phyloP scores from a whole-genome alignment of 2,113 vertebrate genomes.

The Gobio gobio region DNA sequence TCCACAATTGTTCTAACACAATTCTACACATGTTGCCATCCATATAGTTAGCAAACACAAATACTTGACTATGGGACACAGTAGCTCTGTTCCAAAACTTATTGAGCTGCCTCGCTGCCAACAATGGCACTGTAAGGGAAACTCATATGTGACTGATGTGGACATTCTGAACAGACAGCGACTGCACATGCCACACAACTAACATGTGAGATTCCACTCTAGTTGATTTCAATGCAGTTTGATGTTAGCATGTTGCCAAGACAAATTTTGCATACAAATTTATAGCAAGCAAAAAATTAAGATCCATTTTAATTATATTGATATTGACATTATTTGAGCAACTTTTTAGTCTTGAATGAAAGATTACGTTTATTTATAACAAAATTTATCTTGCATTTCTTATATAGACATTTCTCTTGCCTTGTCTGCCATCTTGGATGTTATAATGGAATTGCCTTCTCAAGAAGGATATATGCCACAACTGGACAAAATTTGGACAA shows the following conservation, averaged over 20 bases:
- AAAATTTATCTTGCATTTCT: too few species aligned
- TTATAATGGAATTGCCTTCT: too few species aligned
- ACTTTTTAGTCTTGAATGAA: too few species aligned
- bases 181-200: background rate
- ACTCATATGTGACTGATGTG: background rate
- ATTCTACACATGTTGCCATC: background rate
- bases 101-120: background rate
- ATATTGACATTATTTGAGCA: too few species aligned
- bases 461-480: too few species aligned
- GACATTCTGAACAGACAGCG: background rate
- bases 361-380: too few species aligned
- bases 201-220: background rate
- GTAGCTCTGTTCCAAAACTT: background rate
- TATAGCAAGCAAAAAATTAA: too few species aligned
- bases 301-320: too few species aligned
- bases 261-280: too few species aligned
- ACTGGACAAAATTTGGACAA: too few species aligned
- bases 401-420: too few species aligned
- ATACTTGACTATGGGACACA: background rate
- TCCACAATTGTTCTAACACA: background rate
- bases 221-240: background rate
- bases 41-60: background rate
- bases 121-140: background rate
- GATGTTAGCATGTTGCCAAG: background rate
- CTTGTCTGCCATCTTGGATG: too few species aligned